Evolutionary conservation across 2,888 invertebrate genomes (phyloP).

Genomic region (Bugula neritina): DNA sequence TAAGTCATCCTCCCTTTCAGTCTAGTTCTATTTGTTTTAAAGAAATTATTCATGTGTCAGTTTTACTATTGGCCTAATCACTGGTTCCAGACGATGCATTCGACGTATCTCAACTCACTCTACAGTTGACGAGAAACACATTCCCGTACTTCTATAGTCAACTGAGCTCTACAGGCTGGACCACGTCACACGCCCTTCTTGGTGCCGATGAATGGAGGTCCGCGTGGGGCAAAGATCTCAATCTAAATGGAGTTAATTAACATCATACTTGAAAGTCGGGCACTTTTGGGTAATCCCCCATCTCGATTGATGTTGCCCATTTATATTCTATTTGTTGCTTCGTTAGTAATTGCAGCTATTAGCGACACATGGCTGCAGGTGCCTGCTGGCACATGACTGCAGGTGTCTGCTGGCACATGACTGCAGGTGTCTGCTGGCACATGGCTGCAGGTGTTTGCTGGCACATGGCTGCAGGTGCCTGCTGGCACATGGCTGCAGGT

Average conservation of each 20-base stretch:
- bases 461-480: no score
- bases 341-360: no score
- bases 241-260: neutral
- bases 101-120: constrained; percentile 27
- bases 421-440: no score
- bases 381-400: no score
- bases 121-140: constrained; percentile 30
- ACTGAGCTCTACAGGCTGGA: constrained; percentile 38
- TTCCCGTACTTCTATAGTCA: constrained; percentile 32
- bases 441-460: no score
- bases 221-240: constrained; percentile 33
- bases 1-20: neutral
- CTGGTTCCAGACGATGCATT: constrained; percentile 14
- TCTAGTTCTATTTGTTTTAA: no score
- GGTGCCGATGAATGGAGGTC: constrained; percentile 48
- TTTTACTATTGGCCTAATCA: no score
- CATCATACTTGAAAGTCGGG: neutral
- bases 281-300: neutral
- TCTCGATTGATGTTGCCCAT: neutral
- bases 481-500: no score
- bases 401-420: no score
- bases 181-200: constrained; percentile 37
- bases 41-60: no score
- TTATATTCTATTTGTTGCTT: no score
- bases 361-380: no score